Percentiles rank a stretch among this genome's conserved stretches.
Conservation (phyloP, 2,113 vertebrate species). For the Malaclemys terrapin region DNA sequence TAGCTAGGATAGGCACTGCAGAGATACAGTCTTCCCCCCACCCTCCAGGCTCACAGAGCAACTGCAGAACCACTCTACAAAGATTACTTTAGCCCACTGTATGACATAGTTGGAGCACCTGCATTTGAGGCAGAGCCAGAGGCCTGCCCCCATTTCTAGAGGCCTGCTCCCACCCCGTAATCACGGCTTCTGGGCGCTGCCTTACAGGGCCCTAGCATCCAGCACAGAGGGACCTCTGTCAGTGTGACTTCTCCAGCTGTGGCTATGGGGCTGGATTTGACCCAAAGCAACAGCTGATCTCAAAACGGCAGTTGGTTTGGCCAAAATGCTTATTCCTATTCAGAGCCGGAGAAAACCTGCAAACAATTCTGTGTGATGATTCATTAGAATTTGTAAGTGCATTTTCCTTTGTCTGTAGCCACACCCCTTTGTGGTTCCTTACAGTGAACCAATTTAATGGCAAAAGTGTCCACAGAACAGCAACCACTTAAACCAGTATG, state of each 20-base stretch:
- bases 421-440: neutral
- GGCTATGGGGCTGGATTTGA: neutral
- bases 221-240: neutral
- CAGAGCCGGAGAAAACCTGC: neutral
- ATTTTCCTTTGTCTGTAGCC: neutral
- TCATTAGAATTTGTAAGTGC: neutral
- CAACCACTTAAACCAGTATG: too few species aligned
- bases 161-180: neutral
- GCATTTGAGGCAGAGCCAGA: neutral
- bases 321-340: neutral
- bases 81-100: neutral
- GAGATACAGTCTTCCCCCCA: neutral
- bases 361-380: neutral
- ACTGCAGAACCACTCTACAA: neutral
- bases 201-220: neutral
- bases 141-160: neutral
- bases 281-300: neutral
- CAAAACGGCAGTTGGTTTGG: neutral
- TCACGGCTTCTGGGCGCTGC: neutral
- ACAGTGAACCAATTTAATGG: neutral
- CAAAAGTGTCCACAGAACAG: neutral
- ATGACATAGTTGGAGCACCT: neutral
- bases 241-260: neutral
- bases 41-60: neutral
- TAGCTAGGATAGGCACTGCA: neutral